phyloP scores from a whole-genome alignment of 2,888 invertebrate genomes.

The Branchellion lobata region DNA sequence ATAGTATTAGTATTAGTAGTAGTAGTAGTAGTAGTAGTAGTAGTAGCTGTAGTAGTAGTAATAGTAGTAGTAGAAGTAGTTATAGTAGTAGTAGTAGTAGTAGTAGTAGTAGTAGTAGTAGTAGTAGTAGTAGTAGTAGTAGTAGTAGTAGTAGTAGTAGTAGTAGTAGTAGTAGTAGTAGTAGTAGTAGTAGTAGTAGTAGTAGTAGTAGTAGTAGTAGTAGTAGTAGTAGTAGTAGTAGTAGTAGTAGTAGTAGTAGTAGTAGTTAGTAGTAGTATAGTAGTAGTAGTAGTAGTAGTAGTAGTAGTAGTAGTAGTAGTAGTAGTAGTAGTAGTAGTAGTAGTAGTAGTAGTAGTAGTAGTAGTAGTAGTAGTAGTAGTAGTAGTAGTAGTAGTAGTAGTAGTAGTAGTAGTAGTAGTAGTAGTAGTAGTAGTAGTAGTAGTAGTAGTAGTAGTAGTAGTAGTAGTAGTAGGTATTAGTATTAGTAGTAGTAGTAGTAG shows the following conservation, averaged over 20 bases:
- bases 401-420: slow-evolving; percentile 20
- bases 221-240: slow-evolving; percentile 15
- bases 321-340: slow-evolving; percentile 40
- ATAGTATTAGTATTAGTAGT: no score
- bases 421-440: slow-evolving; percentile 8
- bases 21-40: no score
- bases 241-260: not conserved
- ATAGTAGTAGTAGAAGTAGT: not conserved
- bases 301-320: slow-evolving; percentile 43
- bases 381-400: slow-evolving; percentile 38
- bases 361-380: slow-evolving; percentile 40
- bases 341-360: slow-evolving; percentile 39
- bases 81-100: slow-evolving; percentile 31
- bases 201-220: slow-evolving; percentile 26
- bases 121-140: slow-evolving; percentile 43
- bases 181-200: slow-evolving; percentile 40
- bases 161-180: slow-evolving; percentile 41
- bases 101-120: slow-evolving; percentile 43
- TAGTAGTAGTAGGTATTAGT: slow-evolving; percentile 39
- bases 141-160: slow-evolving; percentile 38
- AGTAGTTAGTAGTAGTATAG: not conserved
- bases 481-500: slow-evolving; percentile 47
- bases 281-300: slow-evolving; percentile 43
- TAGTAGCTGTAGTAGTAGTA: slow-evolving; percentile 7
- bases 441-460: slow-evolving; percentile 11